Evolutionary conservation across 2,113 vertebrate species (phyloP).

Genomic region (Pheucticus melanocephalus): DNA sequence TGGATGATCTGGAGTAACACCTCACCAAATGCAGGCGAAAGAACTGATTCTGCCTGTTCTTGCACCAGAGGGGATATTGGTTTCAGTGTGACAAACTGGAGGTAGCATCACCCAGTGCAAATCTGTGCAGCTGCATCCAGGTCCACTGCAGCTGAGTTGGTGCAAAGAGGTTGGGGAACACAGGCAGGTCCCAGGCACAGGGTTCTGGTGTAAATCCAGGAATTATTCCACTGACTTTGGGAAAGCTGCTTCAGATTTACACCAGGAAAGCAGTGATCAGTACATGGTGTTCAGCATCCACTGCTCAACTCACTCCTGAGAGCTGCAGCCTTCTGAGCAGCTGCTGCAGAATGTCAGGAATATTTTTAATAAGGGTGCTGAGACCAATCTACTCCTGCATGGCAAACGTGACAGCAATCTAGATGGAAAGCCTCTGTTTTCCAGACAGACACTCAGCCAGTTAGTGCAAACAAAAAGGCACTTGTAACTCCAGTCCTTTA

Average conservation of each 20-base stretch:
- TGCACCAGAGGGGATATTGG: rapidly evolving
- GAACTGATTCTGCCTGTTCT: not conserved
- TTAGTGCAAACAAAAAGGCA: conserved; percentile 61
- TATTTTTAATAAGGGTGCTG: conserved; percentile 52
- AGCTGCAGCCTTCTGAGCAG: not conserved
- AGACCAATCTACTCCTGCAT: conserved; percentile 17
- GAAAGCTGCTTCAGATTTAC: not conserved
- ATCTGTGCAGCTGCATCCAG: not conserved
- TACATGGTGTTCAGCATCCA: not conserved
- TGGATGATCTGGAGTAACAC: not conserved
- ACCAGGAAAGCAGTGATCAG: not conserved
- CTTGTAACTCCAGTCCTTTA: conserved; percentile 59
- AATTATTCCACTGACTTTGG: not conserved
- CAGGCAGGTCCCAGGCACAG: rapidly evolving
- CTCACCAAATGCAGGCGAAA: rapidly evolving
- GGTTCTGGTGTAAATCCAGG: not conserved
- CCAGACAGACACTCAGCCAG: conserved; percentile 34
- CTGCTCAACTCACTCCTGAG: not conserved
- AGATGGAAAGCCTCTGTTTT: conserved; percentile 34
- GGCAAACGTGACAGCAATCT: conserved; percentile 50
- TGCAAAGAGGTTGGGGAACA: not conserved
- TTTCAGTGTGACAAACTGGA: not conserved
- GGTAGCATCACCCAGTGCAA: not conserved
- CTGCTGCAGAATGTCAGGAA: not conserved
- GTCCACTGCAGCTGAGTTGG: not conserved